phyloP scores from a whole-genome alignment of 2,113 vertebrate species.

The Fregetta grallaria region DNA sequence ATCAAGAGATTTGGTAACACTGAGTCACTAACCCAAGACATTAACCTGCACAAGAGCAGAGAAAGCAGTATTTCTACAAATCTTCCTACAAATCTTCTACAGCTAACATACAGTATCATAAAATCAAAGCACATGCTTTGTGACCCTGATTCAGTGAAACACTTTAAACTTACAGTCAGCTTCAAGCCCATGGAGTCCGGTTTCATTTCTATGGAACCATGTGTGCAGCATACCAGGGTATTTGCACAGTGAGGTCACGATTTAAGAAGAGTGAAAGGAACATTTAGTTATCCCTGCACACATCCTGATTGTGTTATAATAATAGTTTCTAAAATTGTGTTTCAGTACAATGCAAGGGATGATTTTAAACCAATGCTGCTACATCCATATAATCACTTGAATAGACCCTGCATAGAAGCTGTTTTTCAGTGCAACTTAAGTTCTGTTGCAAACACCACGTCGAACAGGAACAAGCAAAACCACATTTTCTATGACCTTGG shows the following conservation, averaged over 20 bases:
- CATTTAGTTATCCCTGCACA: background rate
- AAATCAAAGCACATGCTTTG: background rate
- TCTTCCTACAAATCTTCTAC: background rate
- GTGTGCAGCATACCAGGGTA: background rate
- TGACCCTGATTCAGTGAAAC: background rate
- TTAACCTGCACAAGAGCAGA: background rate
- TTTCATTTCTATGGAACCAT: background rate
- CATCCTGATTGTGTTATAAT: background rate
- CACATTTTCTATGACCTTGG: background rate
- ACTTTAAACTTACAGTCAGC: background rate
- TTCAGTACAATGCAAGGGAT: background rate
- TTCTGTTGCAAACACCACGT: background rate
- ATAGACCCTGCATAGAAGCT: background rate
- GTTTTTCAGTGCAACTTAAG: background rate
- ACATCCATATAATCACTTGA: background rate
- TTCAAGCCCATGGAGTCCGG: background rate
- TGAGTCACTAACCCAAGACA: conserved; percentile 22
- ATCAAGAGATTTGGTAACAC: background rate
- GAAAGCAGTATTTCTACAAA: background rate
- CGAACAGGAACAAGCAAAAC: background rate
- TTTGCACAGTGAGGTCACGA: background rate
- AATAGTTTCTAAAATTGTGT: background rate
- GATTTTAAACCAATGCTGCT: background rate
- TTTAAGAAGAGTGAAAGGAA: background rate
- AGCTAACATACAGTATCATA: background rate